A percentile compares a stretch with the other conserved stretches of the same genome.
phyloP scores from a whole-genome alignment of 2,113 vertebrate genomes.

The Delphinapterus leucas region DNA sequence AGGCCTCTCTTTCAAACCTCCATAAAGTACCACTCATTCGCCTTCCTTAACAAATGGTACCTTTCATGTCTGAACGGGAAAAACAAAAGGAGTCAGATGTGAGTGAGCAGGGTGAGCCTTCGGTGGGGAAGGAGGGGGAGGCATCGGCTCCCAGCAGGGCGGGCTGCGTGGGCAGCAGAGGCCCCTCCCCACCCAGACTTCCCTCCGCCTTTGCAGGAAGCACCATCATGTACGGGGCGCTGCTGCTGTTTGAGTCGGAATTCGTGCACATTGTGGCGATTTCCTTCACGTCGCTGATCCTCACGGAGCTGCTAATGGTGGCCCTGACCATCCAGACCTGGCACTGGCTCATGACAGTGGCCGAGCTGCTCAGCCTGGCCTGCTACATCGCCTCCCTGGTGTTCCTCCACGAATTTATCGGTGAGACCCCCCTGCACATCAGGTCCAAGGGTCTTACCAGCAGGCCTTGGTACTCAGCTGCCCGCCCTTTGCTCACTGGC shows the following conservation, averaged over 20 bases:
- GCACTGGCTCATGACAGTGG: conserved; percentile 99
- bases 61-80: fast-evolving
- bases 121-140: fast-evolving
- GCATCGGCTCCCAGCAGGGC: fast-evolving
- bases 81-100: fast-evolving
- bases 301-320: conserved; percentile 98
- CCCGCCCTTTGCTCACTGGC: fast-evolving
- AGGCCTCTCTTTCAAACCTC: not conserved
- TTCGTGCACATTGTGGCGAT: conserved; percentile 99
- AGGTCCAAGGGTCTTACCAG: fast-evolving
- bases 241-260: conserved; percentile 97
- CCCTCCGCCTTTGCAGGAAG: conserved; percentile 85
- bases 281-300: conserved; percentile 97
- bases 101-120: fast-evolving
- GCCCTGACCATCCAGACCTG: conserved; percentile 96
- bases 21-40: fast-evolving
- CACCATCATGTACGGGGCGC: conserved; percentile 98
- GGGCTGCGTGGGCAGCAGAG: fast-evolving
- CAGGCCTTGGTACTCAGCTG: fast-evolving
- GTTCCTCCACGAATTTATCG: conserved; percentile 97
- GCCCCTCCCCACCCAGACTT: not conserved
- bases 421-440: conserved; percentile 77
- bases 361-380: conserved; percentile 94
- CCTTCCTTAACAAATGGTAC: fast-evolving
- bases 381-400: conserved; percentile 97